phyloP scores from a whole-genome alignment of 2,113 vertebrate genomes.

The rabbit (Oryctolagus cuniculus) region DNA sequence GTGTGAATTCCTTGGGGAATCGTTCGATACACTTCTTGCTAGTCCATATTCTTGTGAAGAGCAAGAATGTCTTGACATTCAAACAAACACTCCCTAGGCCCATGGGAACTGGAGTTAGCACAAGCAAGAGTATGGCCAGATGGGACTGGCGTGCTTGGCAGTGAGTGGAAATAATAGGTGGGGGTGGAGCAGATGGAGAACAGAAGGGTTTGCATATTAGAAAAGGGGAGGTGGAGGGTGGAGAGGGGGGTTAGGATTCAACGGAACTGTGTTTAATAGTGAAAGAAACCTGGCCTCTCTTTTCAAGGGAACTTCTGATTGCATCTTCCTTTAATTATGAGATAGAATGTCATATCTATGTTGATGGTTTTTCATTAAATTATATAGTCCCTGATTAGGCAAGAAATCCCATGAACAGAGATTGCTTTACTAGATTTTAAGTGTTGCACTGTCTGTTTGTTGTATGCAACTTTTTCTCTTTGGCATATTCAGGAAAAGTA shows the following conservation, averaged over 20 bases:
- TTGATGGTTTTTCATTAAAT: constrained; percentile 47
- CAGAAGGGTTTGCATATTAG: constrained; percentile 52
- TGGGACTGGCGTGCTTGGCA: constrained; percentile 74
- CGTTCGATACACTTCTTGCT: constrained; percentile 48
- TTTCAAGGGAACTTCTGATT: constrained; percentile 9
- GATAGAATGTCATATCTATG: constrained; percentile 14
- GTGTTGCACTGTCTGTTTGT: not conserved
- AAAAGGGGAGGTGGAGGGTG: constrained; percentile 17
- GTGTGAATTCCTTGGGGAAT: constrained; percentile 67
- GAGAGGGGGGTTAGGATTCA: not conserved
- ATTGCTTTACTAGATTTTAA: constrained; percentile 60
- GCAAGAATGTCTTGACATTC: constrained; percentile 76
- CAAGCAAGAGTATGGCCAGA: constrained; percentile 75
- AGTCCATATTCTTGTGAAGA: constrained; percentile 73
- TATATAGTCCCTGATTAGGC: not conserved
- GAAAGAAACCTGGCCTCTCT: constrained; percentile 28
- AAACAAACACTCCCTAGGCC: constrained; percentile 69
- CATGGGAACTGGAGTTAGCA: constrained; percentile 82
- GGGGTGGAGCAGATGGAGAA: constrained; percentile 74
- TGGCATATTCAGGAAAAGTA: constrained; percentile 86
- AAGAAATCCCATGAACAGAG: constrained; percentile 7
- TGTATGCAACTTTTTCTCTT: constrained; percentile 72
- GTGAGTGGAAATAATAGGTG: constrained; percentile 76
- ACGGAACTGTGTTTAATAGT: not conserved
- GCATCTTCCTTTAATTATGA: not conserved